Base-by-base conservation (phyloP, 2,888 invertebrate species). In the Neoaliturus tenellus region DNA sequence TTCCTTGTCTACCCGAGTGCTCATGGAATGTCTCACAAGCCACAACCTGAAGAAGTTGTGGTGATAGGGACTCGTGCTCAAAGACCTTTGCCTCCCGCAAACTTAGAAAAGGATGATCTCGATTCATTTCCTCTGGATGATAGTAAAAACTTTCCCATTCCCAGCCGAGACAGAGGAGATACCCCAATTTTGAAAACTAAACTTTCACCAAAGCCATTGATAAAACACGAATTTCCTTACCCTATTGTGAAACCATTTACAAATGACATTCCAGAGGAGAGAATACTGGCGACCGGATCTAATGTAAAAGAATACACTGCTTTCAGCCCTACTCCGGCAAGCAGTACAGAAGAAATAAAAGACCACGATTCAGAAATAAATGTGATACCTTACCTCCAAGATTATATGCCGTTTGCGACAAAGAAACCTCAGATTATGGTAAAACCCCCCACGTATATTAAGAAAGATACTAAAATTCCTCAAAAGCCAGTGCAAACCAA, bases 161-260 rank as follows among this genome's bases (percentile, higher is more conserved):
- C 87, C n/a, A 88, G 87, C 86, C 89, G n/a, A 86, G 91, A 90
- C 58, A 87, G 91, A 75, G 89, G 90, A 85, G 91, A 91, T 86
- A 89, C 90, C 1, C 91, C 91, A 10, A 89, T 91, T 81, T 88
- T 90, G 44, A 91, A 91, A 88, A 91, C 91, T 5, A 91, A 91
- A 86, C 88, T 86, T 20, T 82, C 86, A 28, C 17, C 85, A 62
- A 86, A 87, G 84, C 86, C 90, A 39, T 90, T 90, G 0, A 88
- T 92, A 2, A 93, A 92, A 87, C 92, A 92, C 0, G 93, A 94
- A 86, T 94, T 95, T 85, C 94, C 95, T 0, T 95, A 95, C 89
- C 92, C 93, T 0, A 89, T 94, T 23, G 93, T 94, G 88, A 91
- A 92, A 83, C 94, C 94, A 0, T 92, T 93, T 3, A 91, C 91